phyloP scores from a whole-genome alignment of 2,888 invertebrate species.

The Heliconius cydno region DNA sequence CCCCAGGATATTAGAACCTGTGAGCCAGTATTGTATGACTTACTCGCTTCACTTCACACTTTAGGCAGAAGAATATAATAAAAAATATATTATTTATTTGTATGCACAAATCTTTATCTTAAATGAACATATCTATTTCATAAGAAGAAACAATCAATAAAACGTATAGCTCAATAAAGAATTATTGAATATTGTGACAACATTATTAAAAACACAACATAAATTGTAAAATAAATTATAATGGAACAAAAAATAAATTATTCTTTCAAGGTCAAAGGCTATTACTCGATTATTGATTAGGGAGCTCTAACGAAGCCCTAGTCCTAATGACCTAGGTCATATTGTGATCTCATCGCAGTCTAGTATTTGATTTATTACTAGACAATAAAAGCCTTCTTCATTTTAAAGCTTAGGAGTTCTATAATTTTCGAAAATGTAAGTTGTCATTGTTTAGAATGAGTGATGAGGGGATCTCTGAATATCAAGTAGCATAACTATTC shows the following conservation, averaged over 20 bases:
- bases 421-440: slow-evolving; percentile 16
- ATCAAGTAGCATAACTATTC: slow-evolving; percentile 1
- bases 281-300: slow-evolving; percentile 40
- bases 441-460: slow-evolving; percentile 28
- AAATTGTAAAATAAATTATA: slow-evolving; percentile 20
- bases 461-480: slow-evolving; percentile 10
- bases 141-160: not conserved
- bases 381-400: not conserved
- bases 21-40: not conserved
- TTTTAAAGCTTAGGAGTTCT: slow-evolving; percentile 1
- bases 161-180: not conserved
- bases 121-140: slow-evolving; percentile 12
- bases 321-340: slow-evolving; percentile 26
- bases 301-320: not conserved
- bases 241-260: slow-evolving; percentile 29
- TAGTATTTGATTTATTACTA: slow-evolving; percentile 24
- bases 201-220: not conserved
- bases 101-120: not conserved
- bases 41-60: too few species aligned
- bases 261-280: slow-evolving; percentile 26
- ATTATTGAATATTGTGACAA: not conserved
- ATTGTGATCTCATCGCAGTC: slow-evolving; percentile 37
- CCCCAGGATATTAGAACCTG: too few species aligned
- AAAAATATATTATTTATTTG: not conserved
- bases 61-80: too few species aligned